Evolutionary conservation across 2,797 vertebrate species (phyloP), one percentile per base, ranked within the genome.

Genomic region (Tapirus indicus): DNA sequence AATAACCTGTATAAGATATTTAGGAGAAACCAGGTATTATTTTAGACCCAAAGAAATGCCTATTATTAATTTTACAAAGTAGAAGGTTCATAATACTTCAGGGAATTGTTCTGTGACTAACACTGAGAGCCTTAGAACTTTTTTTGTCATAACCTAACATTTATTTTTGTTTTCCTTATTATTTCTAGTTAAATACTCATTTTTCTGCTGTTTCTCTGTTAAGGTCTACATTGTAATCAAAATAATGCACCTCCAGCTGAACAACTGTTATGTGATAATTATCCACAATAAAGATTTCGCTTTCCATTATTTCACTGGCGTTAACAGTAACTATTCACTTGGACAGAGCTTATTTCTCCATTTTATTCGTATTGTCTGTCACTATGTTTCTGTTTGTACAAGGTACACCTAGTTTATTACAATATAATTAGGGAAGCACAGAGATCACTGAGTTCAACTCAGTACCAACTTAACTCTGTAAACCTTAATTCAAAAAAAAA

Each of bases 361-460:
- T 56, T 62, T 66, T 72, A 27, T 94, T 86, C 74, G 35, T 69
- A 16, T n/a, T 3, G 2, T 84, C 86, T 78, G 79, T 69, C 2
- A n/a, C 32, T 71, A 17, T 49, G 6, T 71, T 93, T 95, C 72
- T 62, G 16, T 80, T 69, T 78, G n/a, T 44, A 87, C 6, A 71
- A 64, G 5, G 6, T 87, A 62, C 62, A 11, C 47, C 78, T 95
- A 66, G 2, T 98, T 98, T 96, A 75, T 90, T 77, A 16, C 8
- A 47, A 5, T 71, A 78, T 58, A 91, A 82, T 23, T 64, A 68
- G 52, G 52, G 68, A 96, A 97, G 62, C 54, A 91, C 41, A 69
- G 44, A 68, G 27, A n/a, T 21, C 49, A 23, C 2, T 14, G 8
- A 78, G 38, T 56, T 95, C 49, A 97, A 92, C 0, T 95, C 18